Conservation (phyloP, 2,888 invertebrate species). For the Xestobium rufovillosum region DNA sequence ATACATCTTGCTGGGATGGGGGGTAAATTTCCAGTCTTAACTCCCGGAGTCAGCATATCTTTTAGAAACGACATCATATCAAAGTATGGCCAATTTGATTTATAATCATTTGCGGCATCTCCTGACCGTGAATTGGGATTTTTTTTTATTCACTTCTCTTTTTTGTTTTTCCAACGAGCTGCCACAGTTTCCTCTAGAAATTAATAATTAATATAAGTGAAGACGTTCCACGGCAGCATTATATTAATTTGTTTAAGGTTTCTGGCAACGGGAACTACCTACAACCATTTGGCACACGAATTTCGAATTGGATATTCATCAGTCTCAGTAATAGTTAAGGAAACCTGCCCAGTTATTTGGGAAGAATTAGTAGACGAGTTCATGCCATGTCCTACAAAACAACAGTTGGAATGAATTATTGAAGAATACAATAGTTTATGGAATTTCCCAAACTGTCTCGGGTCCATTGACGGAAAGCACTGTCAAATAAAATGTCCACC, state of each 20-base stretch:
- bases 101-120: conserved; percentile 7
- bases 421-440: conserved; percentile 23
- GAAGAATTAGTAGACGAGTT: conserved; percentile 21
- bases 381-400: conserved; percentile 23
- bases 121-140: conserved; percentile 9
- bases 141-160: conserved; percentile 10
- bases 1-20: conserved; percentile 8
- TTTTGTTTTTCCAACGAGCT: conserved; percentile 14
- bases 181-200: conserved; percentile 12
- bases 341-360: conserved; percentile 26
- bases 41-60: conserved; percentile 14
- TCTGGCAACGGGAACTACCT: conserved; percentile 9
- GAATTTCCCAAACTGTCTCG: conserved; percentile 27
- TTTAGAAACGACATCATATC: conserved; percentile 11
- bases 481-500: conserved; percentile 21
- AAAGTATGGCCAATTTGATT: conserved; percentile 11
- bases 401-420: conserved; percentile 24
- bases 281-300: conserved; percentile 13
- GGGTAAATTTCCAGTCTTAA: conserved; percentile 14
- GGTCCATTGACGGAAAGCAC: conserved; percentile 26
- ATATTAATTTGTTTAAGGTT: conserved; percentile 2
- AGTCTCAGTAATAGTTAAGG: conserved; percentile 23
- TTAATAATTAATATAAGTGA: conserved; percentile 5
- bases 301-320: conserved; percentile 21
- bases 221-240: conserved; percentile 4